A percentile compares a stretch with the other conserved stretches of the same genome.
Evolutionary conservation across 2,797 vertebrate genomes (phyloP).

Genomic region (Acanthornis magna): DNA sequence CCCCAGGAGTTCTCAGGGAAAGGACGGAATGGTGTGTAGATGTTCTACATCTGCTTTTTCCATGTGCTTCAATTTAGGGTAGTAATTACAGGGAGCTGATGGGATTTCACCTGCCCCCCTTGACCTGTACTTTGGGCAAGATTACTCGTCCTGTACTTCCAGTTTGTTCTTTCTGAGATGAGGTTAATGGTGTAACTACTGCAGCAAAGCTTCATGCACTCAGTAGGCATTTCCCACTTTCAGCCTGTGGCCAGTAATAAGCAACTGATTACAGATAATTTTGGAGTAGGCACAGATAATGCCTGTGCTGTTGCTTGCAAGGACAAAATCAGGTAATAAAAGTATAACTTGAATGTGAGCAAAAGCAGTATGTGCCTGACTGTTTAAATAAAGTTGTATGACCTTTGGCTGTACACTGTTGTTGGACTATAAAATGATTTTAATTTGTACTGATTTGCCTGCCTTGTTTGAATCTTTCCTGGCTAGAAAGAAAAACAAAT

Average conservation of each 20-base stretch:
- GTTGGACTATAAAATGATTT: neutral
- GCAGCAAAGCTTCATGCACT: neutral
- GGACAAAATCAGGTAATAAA: neutral
- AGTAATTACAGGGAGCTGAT: neutral
- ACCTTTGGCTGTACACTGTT: neutral
- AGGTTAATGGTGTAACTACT: neutral
- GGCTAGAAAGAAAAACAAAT: neutral
- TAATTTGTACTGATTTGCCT: neutral
- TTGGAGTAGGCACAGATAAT: neutral
- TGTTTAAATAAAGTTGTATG: neutral
- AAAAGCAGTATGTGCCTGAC: neutral
- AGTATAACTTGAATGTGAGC: neutral
- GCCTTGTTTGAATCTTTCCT: neutral
- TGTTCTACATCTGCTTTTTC: neutral
- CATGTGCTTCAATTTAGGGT: neutral
- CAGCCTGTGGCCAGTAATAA: neutral
- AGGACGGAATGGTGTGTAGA: neutral
- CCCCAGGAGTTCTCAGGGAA: neutral
- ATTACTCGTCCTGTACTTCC: neutral
- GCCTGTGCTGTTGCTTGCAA: neutral
- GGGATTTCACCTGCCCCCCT: neutral
- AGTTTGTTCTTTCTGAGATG: neutral
- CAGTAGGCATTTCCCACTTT: neutral
- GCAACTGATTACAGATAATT: neutral
- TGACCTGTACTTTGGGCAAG: neutral